Base-by-base conservation (phyloP, 2,888 invertebrate species). In the Tromatobia lineatoria region DNA sequence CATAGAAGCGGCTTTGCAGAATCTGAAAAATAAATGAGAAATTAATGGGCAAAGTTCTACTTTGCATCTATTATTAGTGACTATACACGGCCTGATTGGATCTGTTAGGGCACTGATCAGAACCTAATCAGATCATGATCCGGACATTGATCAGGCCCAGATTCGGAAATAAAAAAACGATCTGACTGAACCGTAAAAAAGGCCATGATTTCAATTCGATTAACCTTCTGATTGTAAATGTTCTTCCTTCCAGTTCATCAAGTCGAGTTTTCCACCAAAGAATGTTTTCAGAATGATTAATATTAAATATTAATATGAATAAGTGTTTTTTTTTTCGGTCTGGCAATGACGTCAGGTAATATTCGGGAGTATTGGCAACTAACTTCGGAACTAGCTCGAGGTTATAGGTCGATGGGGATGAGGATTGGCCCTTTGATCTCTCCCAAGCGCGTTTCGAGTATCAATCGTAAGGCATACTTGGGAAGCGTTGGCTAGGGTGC, bases 401-500 rank as follows among this genome's bases (percentile, higher is more conserved):
- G 64, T 64, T 38, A 38, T 38, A 18, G 64, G 64, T 42, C 64
- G 64, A 38, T 38, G 38, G 64, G 25, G 34, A n/a, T 8, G n/a
- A 34, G 57, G 57, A 59, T 73, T 73, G 75, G 38, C 38, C 64
- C 52, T 75, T 86, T 86, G 87, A 87, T 86, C 70, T 61, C 20
- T 64, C 18, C 34, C 23, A 29, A 47, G 47, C 52, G 69, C 52
- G 52, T 20, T 18, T 42, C 59, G 54, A 59, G 64, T 64, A 83
- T 80, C 75, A 76, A 82, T 73, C 79, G 87, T 67, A 76, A 80
- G 59, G 78, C 79, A 67, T 86, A 86, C 79, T 87, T 87, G 64
- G 45, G 82, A 77, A 87, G 87, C 82, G 83, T 85, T 64, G 80
- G 73, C 82, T 80, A 64, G 74, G 78, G 85, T 83, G 82, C 83